Evolutionary conservation across 2,797 vertebrate species (phyloP), one percentile per base, ranked within the genome.

Genomic region (Paratrypauchen microcephalus): DNA sequence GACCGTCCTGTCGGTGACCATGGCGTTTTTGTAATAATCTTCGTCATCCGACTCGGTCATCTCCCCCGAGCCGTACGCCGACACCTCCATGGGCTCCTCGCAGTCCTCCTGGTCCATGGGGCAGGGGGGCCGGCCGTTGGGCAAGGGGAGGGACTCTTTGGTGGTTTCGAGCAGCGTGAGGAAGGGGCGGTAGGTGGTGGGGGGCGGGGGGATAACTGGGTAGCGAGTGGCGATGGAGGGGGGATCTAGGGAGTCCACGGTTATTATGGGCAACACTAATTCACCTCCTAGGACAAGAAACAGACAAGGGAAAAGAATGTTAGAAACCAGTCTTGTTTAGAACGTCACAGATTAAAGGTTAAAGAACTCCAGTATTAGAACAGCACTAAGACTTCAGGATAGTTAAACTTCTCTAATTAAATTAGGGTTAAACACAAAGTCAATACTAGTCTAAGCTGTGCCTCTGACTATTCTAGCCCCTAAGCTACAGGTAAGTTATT

Each of bases 241-340:
- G 93, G 95, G 95, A 79, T 97, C 95, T 95, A 97, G 80, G 88
- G 96, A 96, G 89, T 97, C 96, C 94, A 96, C 95, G 19, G 96
- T 97, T 89, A 97, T 96, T 88, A 97, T 96, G 88, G 96, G 96
- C 89, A 97, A 95, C 88, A 98, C 96, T 95, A 97, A 94, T 93
- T 97, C 96, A 90, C 96, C 96, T 95, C 96, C 96, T 98, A 94
- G 91, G 89, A 94, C 83, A 93, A 93, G 91, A 94, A 92, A 94
- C 83, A 95, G 91, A 95, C 71, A 93, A 89, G 66, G 87, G 77
- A 76, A 84, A 69, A 76, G 21, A 75, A 80, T 19, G 76, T 94
- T 88, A 94, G 91, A 83, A 65, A 73, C 66, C 68, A 21, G 30
- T 47, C 26, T 70, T 79, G 76, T 72, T 30, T 68, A 70, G 72